Conservation (phyloP, 2,888 invertebrate species). For the Ryuthela nishihirai region DNA sequence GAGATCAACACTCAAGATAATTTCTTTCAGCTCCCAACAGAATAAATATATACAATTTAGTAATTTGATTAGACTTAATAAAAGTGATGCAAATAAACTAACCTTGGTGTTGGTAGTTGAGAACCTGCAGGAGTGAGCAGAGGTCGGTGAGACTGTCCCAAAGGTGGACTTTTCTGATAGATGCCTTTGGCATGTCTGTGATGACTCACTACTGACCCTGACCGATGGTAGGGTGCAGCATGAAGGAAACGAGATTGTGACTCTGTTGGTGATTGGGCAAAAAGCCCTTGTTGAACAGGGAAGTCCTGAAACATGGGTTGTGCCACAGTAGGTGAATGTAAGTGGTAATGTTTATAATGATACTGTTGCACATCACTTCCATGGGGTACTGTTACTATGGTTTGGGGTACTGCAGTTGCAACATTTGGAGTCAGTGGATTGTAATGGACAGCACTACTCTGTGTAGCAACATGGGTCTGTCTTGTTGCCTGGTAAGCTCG, state of each 20-base stretch:
- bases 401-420: constrained; percentile 7
- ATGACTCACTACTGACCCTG: constrained; percentile 24
- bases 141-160: constrained; percentile 27
- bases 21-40: too few relatives aligned
- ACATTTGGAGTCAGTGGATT: constrained; percentile 30
- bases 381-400: constrained; percentile 4
- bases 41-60: neutral
- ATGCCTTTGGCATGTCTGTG: constrained; percentile 25
- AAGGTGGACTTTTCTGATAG: constrained; percentile 27
- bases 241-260: constrained; percentile 27
- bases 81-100: neutral
- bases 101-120: constrained; percentile 20
- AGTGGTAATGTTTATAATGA: constrained; percentile 27
- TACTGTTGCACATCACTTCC: constrained; percentile 20
- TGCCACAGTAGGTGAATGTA: constrained; percentile 17
- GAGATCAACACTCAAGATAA: too few relatives aligned
- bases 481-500: constrained; percentile 16
- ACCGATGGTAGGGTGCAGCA: constrained; percentile 24
- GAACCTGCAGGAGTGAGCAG: constrained; percentile 25
- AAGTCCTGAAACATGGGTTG: constrained; percentile 31
- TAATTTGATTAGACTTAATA: neutral
- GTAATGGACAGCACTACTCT: constrained; percentile 29
- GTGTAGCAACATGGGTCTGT: constrained; percentile 8
- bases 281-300: constrained; percentile 22
- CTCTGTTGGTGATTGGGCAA: constrained; percentile 32